Evolutionary conservation across 1,140 invertebrate genomes (phyloP), one percentile per base, ranked within the genome.

Genomic region (Panagrolaimus sp.): DNA sequence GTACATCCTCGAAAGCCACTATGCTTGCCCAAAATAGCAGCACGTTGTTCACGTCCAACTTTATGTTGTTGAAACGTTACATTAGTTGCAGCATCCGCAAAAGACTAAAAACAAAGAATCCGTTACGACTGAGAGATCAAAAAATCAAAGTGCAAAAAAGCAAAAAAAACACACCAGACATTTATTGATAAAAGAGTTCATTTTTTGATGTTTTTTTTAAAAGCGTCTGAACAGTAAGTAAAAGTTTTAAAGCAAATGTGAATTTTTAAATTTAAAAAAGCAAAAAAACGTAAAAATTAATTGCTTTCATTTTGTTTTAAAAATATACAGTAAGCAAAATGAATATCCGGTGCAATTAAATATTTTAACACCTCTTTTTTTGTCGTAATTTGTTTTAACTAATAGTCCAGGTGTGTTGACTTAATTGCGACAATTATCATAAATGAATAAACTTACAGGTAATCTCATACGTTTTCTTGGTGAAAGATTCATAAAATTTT

Each of bases 1-100:
- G 95, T 98, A 83, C 95, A 98, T 43, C 95, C 96, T 61, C 94
- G 87, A 83, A 98, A 98, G 9, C 92, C 92, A n/a, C 91, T 86
- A 14, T 90, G 85, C 76, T 90, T 88, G 0, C 95, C 94, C 13
- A 98, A 84, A 53, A 92, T 90, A 80, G 91, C 89, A 9, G 92
- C 93, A 72, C 96, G 87, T 83, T 92, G 93, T 72, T 91, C 90
- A 64, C 96, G 87, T 5, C 91, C 92, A 27, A 98, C 93, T 84
- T 95, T 91, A 83, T 97, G 92, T 72, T 92, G 90, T 84, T 98
- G 93, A 42, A 80, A 74, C 5, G 73, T 78, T 38, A 82, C 73
- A 66, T 80, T 80, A 5, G 77, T 80, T 13, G 73, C 63, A n/a
- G 44, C 61, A 42, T 65, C 43, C 16, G 31, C 16, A 38, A 74